A percentile compares a stretch with the other conserved stretches of the same genome.
Evolutionary conservation across 2,113 vertebrate genomes (phyloP).

Genomic region (Atlantisia rogersi): DNA sequence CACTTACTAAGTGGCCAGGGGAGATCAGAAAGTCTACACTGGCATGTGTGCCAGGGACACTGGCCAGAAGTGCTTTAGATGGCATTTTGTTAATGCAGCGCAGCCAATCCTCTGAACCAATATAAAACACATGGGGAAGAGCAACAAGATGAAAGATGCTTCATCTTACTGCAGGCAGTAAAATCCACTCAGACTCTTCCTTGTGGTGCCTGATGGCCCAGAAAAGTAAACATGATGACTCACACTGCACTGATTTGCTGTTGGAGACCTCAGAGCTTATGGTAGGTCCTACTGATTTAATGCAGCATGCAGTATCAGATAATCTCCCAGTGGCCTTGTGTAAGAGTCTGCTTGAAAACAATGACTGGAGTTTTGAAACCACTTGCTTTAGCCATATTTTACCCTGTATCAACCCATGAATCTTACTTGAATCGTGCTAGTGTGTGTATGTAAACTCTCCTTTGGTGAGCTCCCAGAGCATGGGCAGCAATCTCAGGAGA

Average conservation of each 20-base stretch:
- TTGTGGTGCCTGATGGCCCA: neutral
- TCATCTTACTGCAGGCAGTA: neutral
- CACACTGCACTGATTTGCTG: neutral
- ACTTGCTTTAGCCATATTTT: neutral
- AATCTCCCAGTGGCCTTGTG: neutral
- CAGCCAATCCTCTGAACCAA: neutral
- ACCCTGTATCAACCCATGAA: neutral
- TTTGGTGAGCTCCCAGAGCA: neutral
- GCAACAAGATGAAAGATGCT: slow-evolving; percentile 5
- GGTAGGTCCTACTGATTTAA: slow-evolving; percentile 4
- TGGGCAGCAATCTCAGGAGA: neutral
- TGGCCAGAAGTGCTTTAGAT: neutral
- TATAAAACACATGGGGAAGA: neutral
- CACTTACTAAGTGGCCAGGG: neutral
- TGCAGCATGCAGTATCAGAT: neutral
- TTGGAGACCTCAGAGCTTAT: neutral
- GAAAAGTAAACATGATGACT: slow-evolving; percentile 32
- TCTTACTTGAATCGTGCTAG: neutral
- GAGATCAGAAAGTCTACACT: neutral
- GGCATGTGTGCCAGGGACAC: neutral
- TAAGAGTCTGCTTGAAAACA: neutral
- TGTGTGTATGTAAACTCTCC: neutral
- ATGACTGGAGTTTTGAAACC: neutral
- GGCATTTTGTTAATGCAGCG: neutral
- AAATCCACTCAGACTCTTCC: neutral